These are phyloP conservation scores for Piliocolobus tephrosceles DNA, from an alignment of 2,113 vertebrate genomes.

Conservation along the genomic window DNA sequence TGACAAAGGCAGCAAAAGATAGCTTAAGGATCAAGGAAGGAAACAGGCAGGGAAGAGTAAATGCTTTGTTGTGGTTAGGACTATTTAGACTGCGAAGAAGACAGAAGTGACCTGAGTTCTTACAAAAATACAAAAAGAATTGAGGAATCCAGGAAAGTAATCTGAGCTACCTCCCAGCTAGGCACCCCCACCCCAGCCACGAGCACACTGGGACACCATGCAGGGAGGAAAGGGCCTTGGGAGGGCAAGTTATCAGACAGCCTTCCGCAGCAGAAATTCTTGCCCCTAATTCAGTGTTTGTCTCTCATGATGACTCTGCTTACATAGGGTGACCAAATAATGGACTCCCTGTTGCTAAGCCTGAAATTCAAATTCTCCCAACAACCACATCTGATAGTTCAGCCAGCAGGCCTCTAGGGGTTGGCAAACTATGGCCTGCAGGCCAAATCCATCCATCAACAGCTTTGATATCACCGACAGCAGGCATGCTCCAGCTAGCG, in stretches of 20 bases:
- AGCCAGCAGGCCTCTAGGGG: neutral
- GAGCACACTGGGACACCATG: fast-evolving
- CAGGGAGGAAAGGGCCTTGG: neutral
- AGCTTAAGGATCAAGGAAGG: neutral
- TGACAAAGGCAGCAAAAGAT: neutral
- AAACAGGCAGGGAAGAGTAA: neutral
- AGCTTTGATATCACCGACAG: neutral
- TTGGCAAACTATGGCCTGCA: neutral
- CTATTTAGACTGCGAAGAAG: neutral
- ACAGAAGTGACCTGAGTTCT: neutral
- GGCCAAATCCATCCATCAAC: neutral
- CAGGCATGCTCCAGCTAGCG: neutral
- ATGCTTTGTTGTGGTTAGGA: neutral
- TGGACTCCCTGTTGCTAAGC: neutral
- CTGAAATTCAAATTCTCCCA: neutral
- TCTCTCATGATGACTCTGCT: neutral
- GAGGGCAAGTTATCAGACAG: too few species aligned
- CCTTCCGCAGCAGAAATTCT: neutral
- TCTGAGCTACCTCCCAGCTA: neutral
- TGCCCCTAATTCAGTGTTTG: neutral
- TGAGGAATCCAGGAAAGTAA: neutral
- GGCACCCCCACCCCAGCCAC: too few species aligned
- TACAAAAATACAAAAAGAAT: neutral
- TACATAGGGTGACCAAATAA: neutral
- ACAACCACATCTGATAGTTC: neutral